These are phyloP conservation scores for Aproaerema taeniolella DNA, from an alignment of 2,888 invertebrate species.

Conservation along the genomic window DNA sequence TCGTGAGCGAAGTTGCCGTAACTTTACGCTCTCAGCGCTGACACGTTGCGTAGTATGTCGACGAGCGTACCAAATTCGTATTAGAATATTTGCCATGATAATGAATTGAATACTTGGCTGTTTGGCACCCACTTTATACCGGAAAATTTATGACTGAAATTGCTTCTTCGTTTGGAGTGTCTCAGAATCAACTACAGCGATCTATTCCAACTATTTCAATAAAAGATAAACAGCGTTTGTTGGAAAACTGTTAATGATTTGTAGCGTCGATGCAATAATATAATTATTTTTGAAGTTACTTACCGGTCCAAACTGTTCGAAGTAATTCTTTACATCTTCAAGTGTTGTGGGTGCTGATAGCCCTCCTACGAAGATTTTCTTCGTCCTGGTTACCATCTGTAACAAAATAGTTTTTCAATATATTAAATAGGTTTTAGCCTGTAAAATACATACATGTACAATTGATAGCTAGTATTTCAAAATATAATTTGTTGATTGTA, in stretches of 20 bases:
- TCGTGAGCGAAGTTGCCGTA: conserved; percentile 42
- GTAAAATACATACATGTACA: no score
- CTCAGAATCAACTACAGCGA: neutral
- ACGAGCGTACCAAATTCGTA: conserved; percentile 26
- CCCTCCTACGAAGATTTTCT: conserved; percentile 99
- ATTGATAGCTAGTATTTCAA: no score
- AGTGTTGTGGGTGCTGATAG: conserved; percentile 99
- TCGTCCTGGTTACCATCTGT: conserved; percentile 99
- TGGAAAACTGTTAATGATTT: no score
- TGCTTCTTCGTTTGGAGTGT: neutral
- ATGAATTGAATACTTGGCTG: conserved; percentile 15
- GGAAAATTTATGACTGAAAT: neutral
- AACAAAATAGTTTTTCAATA: conserved; percentile 55
- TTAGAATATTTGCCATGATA: conserved; percentile 16
- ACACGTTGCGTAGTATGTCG: conserved; percentile 39
- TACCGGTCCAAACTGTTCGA: conserved; percentile 99
- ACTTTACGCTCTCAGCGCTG: conserved; percentile 41
- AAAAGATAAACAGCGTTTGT: no score
- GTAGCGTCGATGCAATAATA: no score
- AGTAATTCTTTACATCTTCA: conserved; percentile 99
- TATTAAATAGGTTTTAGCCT: no score
- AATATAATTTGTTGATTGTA: no score
- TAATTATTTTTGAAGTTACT: no score
- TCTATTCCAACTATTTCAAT: no score
- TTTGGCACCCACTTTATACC: neutral